Evolutionary conservation across 2,888 invertebrate genomes (phyloP).

Genomic region (Stegana nigrithorax): DNA sequence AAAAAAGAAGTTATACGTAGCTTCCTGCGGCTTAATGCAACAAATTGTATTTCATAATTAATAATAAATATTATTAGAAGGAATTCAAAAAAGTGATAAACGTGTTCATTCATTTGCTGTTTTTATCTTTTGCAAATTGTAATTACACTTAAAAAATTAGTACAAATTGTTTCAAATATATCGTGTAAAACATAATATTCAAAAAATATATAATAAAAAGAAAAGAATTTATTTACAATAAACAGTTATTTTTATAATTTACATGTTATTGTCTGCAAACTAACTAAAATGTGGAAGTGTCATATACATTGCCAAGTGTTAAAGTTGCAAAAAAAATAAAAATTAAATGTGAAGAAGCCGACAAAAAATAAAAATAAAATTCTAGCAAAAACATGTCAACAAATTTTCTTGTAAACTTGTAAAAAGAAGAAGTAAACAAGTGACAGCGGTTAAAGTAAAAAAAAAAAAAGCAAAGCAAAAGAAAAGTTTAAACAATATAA

Average conservation of each 20-base stretch:
- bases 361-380: conserved; percentile 6
- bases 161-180: background rate
- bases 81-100: too few species aligned
- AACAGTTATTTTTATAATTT: too few species aligned
- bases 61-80: background rate
- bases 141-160: background rate
- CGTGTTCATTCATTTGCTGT: background rate
- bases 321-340: too few species aligned
- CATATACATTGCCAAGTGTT: too few species aligned
- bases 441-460: conserved; percentile 61
- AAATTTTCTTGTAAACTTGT: background rate
- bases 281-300: too few species aligned
- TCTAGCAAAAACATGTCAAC: background rate
- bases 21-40: too few species aligned
- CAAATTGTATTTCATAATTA: background rate
- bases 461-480: conserved; percentile 13
- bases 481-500: background rate
- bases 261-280: too few species aligned
- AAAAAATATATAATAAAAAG: background rate
- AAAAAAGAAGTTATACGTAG: too few species aligned
- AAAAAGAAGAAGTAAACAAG: conserved; percentile 31
- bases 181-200: too few species aligned
- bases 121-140: background rate
- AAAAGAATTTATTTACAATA: too few species aligned
- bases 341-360: conserved; percentile 14